Percentiles rank a stretch among this genome's conserved stretches.
Conservation (phyloP, 53 echinoderm and acorn worm species). For the Paelopatides confundens region DNA sequence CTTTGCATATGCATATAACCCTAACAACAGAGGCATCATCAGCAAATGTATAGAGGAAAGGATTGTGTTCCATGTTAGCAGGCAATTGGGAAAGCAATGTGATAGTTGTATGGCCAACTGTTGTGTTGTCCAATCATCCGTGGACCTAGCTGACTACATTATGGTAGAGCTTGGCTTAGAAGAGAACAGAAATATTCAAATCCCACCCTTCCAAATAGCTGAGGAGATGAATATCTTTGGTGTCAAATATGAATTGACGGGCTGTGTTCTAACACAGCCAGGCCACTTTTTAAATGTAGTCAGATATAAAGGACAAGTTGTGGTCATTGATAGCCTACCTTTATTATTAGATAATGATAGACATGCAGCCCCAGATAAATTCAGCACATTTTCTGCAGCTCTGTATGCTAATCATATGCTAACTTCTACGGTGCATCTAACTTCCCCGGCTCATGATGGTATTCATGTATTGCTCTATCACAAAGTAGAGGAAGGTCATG, state of each 20-base stretch:
- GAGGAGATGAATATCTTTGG: background rate
- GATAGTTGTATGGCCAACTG: background rate
- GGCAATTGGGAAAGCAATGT: background rate
- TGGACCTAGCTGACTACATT: background rate
- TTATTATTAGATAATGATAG: background rate
- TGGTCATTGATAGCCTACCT: background rate
- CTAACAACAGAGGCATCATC: background rate
- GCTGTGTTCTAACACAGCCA: background rate
- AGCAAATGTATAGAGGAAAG: background rate
- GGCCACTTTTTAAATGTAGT: constrained; percentile 1
- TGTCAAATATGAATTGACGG: background rate
- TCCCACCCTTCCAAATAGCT: background rate
- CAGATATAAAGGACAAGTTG: background rate
- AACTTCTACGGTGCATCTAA: background rate
- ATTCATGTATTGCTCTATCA: background rate
- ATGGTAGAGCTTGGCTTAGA: background rate
- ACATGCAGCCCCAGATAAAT: background rate
- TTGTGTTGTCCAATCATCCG: background rate
- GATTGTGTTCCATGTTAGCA: background rate
- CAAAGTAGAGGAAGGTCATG: background rate
- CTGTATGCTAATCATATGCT: background rate
- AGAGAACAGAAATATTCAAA: background rate
- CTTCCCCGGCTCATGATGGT: background rate
- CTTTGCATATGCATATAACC: background rate
- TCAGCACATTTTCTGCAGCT: background rate